Base-by-base conservation (phyloP, 2,797 vertebrate species). In the Hafferia zeledoni region DNA sequence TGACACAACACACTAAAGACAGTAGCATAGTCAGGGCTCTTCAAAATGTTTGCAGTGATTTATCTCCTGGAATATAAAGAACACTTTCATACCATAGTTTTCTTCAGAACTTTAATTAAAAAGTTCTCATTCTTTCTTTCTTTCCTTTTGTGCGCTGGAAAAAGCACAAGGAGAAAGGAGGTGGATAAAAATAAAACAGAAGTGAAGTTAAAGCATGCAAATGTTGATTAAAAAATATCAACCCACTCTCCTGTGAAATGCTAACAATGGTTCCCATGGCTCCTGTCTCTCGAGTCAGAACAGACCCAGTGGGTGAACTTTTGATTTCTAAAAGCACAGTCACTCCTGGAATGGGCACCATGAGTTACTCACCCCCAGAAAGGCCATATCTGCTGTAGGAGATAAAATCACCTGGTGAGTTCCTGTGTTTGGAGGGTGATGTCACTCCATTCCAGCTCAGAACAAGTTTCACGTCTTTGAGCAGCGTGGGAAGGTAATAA, bases 161-260 rank as follows among this genome's bases (percentile, higher is more conserved):
- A 85, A 64, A 3, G 8, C 46, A 67, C 2, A 6, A 49, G 37
- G 79, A 87, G 71, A 57, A 91, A 89, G 71, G 84, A 92, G 53
- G 52, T 20, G 94, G 82, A 87, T 91, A 95, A 94, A 95, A 96
- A 96, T 95, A 95, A 96, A 92, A 79, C 10, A 63, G 92, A 89
- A 89, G 69, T 13, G 12, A 83, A 92, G 70, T 90, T 87, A 80
- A 92, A 78, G 57, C 60, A 77, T 85, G 93, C 75, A 87, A 94
- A 96, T 94, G 93, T 96, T 95, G 95, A 95, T 94, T 93, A 91
- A 91, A 96, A 96, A 95, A 89, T 80, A 92, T 49, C 87, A 94
- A 33, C 91, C 93, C 94, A 70, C 94, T 95, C 83, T 79, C 2
- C 65, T 78, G 87, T 69, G 83, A 88, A 92, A 41, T 19, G 61